Conservation (phyloP, 1,140 invertebrate genomes). For the Whitmania pigra region DNA sequence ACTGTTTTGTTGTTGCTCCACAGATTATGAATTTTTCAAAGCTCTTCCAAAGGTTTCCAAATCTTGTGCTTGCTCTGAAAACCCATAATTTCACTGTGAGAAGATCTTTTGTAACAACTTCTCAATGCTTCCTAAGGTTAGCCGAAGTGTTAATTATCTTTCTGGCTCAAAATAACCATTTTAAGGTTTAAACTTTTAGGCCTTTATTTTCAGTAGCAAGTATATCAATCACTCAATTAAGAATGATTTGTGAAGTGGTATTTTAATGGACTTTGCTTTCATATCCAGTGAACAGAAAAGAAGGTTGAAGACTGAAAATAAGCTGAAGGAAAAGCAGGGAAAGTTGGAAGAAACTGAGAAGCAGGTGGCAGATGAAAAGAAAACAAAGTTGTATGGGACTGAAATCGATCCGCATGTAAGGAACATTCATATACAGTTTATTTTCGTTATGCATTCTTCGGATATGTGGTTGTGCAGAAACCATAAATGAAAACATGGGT, state of each 20-base stretch:
- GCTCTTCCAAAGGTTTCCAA: too few relatives aligned
- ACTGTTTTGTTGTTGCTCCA: too few relatives aligned
- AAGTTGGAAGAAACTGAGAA: slow-evolving; percentile 33
- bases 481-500: too few relatives aligned
- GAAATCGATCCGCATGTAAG: slow-evolving; percentile 77
- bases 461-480: not conserved
- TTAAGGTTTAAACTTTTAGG: too few relatives aligned
- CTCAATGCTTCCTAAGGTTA: slow-evolving; percentile 12
- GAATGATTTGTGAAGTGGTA: too few relatives aligned
- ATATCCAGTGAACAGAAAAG: slow-evolving; percentile 73
- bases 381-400: slow-evolving; percentile 44
- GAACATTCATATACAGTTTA: not conserved
- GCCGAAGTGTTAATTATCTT: not conserved
- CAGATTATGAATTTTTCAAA: too few relatives aligned
- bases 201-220: too few relatives aligned
- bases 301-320: slow-evolving; percentile 75
- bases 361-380: slow-evolving; percentile 27
- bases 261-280: too few relatives aligned
- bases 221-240: too few relatives aligned
- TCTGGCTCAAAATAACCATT: not conserved
- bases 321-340: slow-evolving; percentile 79
- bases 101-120: slow-evolving; percentile 1
- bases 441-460: slow-evolving; percentile 9
- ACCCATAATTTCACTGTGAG: slow-evolving; percentile 8
- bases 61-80: not conserved